Evolutionary conservation across 2,888 invertebrate genomes (phyloP), one percentile per base, ranked within the genome.

Genomic region (Oxystoma pomonae): DNA sequence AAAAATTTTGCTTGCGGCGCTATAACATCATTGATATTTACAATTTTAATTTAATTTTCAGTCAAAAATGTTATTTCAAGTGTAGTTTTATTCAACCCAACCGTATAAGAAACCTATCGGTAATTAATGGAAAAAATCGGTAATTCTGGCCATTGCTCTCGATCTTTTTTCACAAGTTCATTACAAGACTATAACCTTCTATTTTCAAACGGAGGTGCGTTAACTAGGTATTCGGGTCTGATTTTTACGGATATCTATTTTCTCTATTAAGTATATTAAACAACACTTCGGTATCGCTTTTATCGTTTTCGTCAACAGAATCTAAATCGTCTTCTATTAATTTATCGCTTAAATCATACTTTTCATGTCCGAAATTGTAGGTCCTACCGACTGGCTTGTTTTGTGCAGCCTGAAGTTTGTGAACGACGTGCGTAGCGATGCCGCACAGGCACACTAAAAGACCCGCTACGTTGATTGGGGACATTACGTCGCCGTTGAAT

Each of bases 381-480:
- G 65, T 60, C 5, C 74, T 72, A 16, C 55, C 53, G 57, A 16
- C 17, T 16, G 19, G 49, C 62, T 53, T 53, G 53, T 53, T 53
- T 70, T 63, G 63, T 5, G 62, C 53, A n/a, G 67, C 59, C 55
- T 60, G 62, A 7, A 68, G 58, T 80, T 93, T 94, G 77, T 92
- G 90, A 61, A 89, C 78, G 35, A 96, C 89, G 78, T 98, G 98
- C 58, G 90, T 84, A 12, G 84, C 84, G 70, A 98, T 97, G 60
- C 98, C 98, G 57, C 89, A 83, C 67, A 99, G 82, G 76, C 98
- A 98, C 61, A 97, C 82, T 7, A 90, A 80, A 65, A 99, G 82
- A 0, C 99, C 99, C 3, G 91, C 80, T 20, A 90, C 86, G 82
- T 98, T 99, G 60, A 96, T 81, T 1, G 83, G 76, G 64, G 90